Conservation (phyloP, 2,797 vertebrate genomes). For the Limnodromus scolopaceus region DNA sequence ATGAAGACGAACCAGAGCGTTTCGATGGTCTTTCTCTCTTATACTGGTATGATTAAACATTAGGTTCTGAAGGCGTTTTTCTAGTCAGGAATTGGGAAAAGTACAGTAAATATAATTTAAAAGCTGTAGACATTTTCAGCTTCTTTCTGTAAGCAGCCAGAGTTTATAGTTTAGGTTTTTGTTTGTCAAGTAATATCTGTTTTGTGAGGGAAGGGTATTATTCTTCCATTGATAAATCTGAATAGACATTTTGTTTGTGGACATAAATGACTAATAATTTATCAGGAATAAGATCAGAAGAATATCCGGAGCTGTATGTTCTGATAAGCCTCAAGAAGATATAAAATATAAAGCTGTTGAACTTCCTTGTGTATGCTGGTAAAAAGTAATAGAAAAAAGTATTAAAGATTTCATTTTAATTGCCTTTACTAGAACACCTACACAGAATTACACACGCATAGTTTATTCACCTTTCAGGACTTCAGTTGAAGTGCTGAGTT, state of each 20-base stretch:
- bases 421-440: background rate
- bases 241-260: background rate
- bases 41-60: conserved; percentile 82
- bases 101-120: background rate
- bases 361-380: background rate
- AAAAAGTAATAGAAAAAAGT: background rate
- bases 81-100: background rate
- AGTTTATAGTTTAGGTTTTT: background rate
- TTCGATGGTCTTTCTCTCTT: conserved; percentile 86
- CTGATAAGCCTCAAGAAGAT: background rate
- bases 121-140: background rate
- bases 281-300: background rate
- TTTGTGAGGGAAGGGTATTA: background rate
- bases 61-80: background rate
- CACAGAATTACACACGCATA: fast-evolving
- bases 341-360: background rate
- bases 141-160: background rate
- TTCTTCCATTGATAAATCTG: background rate
- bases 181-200: background rate
- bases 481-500: background rate
- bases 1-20: conserved; percentile 79
- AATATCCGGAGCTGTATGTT: background rate
- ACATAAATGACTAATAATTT: background rate
- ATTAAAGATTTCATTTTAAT: background rate
- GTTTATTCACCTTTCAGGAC: background rate